These are phyloP conservation scores for Drosophila suboccidentalis DNA, from an alignment of 2,888 invertebrate genomes.

Conservation along the genomic window DNA sequence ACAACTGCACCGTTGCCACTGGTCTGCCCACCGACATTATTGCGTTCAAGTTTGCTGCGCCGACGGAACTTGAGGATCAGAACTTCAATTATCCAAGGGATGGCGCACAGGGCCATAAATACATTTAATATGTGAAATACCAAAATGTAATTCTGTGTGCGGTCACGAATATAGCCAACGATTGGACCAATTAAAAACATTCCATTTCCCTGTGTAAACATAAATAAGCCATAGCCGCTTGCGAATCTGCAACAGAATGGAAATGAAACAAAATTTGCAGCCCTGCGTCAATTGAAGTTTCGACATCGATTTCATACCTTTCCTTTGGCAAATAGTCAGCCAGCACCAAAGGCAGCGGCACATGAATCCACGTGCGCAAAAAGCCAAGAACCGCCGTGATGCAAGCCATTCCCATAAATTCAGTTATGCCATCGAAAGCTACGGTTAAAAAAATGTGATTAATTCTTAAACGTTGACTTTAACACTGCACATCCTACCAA, in stretches of 20 bases:
- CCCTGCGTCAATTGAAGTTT: neutral
- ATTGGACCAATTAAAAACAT: slow-evolving; percentile 90
- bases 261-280: neutral
- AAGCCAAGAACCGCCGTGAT: slow-evolving; percentile 89
- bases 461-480: neutral
- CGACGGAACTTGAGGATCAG: slow-evolving; percentile 76
- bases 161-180: slow-evolving; percentile 88
- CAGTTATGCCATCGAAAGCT: slow-evolving; percentile 87
- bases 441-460: slow-evolving; percentile 3
- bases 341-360: slow-evolving; percentile 90
- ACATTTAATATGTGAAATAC: slow-evolving; percentile 90
- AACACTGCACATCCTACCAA: slow-evolving; percentile 86
- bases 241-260: slow-evolving; percentile 86
- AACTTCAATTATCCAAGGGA: slow-evolving; percentile 90
- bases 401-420: slow-evolving; percentile 87
- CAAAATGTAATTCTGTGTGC: slow-evolving; percentile 88
- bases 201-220: slow-evolving; percentile 90
- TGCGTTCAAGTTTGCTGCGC: slow-evolving; percentile 61
- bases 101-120: slow-evolving; percentile 89
- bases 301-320: slow-evolving; percentile 71
- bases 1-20: slow-evolving; percentile 20
- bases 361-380: slow-evolving; percentile 90
- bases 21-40: slow-evolving; percentile 53
- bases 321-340: slow-evolving; percentile 89
- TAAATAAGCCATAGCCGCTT: slow-evolving; percentile 90